Percentiles rank a stretch among this genome's conserved stretches.
These are phyloP conservation scores for Neodon shergylaensis DNA, from an alignment of 2,113 vertebrate genomes.

Conservation along the genomic window DNA sequence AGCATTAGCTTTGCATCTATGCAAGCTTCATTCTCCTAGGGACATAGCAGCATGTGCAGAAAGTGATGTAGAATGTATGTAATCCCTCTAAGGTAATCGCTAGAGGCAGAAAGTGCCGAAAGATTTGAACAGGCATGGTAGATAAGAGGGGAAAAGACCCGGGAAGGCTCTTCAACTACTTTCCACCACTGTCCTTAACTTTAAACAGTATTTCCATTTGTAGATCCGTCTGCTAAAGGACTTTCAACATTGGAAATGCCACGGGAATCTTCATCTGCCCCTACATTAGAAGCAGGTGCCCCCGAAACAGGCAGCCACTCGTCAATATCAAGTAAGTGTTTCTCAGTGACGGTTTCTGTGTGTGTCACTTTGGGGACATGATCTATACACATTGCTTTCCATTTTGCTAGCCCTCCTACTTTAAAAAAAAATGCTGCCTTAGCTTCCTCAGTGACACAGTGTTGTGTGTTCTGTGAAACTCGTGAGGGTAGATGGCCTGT, in stretches of 20 bases:
- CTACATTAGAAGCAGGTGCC: slow-evolving; percentile 93
- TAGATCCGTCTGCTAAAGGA: slow-evolving; percentile 92
- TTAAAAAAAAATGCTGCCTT: not conserved
- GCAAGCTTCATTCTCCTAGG: not conserved
- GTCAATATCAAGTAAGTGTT: slow-evolving; percentile 94
- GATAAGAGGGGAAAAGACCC: not conserved
- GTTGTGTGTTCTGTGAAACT: not conserved
- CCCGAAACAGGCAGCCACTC: slow-evolving; percentile 96
- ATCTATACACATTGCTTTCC: slow-evolving; percentile 9
- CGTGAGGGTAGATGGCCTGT: not conserved
- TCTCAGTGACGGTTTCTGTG: slow-evolving; percentile 30
- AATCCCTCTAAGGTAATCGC: not conserved
- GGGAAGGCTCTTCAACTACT: slow-evolving; percentile 8
- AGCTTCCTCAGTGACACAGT: not conserved
- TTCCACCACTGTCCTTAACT: not conserved
- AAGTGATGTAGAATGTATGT: not conserved
- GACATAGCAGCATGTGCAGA: not conserved
- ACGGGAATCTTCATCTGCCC: slow-evolving; percentile 95
- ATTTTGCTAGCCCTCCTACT: not conserved
- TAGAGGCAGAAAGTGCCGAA: not conserved
- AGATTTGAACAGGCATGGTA: not conserved
- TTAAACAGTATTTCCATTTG: slow-evolving; percentile 79
- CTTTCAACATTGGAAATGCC: slow-evolving; percentile 96
- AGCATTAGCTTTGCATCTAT: not conserved
- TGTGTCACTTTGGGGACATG: not conserved